Conservation (phyloP, 2,888 invertebrate species). For the Rutpela maculata region DNA sequence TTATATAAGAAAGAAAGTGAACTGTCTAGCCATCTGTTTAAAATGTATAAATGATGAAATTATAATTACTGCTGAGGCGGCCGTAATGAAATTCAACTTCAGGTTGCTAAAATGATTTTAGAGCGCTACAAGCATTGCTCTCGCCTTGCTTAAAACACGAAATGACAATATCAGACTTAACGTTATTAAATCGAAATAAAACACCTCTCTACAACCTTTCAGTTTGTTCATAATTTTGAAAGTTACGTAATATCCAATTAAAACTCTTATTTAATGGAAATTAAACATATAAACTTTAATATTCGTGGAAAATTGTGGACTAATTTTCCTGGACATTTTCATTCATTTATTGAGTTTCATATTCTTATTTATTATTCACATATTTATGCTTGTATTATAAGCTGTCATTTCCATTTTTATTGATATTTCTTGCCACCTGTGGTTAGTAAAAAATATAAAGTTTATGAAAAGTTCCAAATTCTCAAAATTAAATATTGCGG, state of each 20-base stretch:
- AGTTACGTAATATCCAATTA: neutral
- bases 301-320: neutral
- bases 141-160: conserved; percentile 46
- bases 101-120: conserved; percentile 59
- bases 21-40: conserved; percentile 62
- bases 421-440: neutral
- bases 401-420: neutral
- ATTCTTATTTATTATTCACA: neutral
- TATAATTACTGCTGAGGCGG: conserved; percentile 62
- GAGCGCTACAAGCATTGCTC: conserved; percentile 44
- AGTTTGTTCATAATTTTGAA: neutral
- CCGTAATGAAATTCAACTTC: conserved; percentile 63
- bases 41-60: conserved; percentile 65
- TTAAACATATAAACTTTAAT: neutral
- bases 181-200: conserved; percentile 53
- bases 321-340: neutral
- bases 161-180: conserved; percentile 55
- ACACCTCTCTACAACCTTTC: neutral
- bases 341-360: neutral
- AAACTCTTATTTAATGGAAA: neutral
- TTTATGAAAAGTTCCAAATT: too few species aligned
- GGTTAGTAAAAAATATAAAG: too few species aligned
- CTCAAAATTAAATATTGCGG: too few species aligned
- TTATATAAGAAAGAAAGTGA: conserved; percentile 58
- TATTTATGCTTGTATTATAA: neutral